Conservation (phyloP, 2,797 vertebrate genomes). For the Cirrhinus molitorella region DNA sequence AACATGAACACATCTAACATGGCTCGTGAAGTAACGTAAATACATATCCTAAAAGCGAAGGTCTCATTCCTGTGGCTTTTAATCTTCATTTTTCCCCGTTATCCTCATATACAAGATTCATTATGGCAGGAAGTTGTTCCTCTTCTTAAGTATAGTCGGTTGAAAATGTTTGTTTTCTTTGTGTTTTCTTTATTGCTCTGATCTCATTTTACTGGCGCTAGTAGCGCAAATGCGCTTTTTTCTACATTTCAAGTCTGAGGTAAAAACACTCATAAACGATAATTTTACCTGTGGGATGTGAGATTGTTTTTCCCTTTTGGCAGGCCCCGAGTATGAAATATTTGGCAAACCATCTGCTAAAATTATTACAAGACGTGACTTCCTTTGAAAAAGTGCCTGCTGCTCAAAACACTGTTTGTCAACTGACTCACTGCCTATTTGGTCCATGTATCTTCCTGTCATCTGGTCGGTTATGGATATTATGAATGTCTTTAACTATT, state of each 20-base stretch:
- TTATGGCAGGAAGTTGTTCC: slow-evolving; percentile 69
- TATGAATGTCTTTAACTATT: slow-evolving; percentile 59
- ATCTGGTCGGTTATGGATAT: slow-evolving; percentile 65
- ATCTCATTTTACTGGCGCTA: slow-evolving; percentile 77
- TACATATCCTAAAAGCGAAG: not conserved
- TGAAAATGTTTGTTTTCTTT: slow-evolving; percentile 68
- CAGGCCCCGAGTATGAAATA: slow-evolving; percentile 84
- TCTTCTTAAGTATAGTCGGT: slow-evolving; percentile 68
- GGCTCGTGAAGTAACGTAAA: not conserved
- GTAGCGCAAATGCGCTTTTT: slow-evolving; percentile 82
- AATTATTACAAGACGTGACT: slow-evolving; percentile 72
- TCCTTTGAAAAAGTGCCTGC: slow-evolving; percentile 72
- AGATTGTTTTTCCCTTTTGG: slow-evolving; percentile 89
- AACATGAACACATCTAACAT: not conserved
- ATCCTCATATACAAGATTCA: slow-evolving; percentile 64
- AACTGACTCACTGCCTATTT: slow-evolving; percentile 64
- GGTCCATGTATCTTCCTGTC: slow-evolving; percentile 56
- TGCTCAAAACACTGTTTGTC: slow-evolving; percentile 69
- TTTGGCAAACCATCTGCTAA: slow-evolving; percentile 83
- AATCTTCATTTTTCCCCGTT: slow-evolving; percentile 64
- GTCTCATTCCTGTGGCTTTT: slow-evolving; percentile 60
- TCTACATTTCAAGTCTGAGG: slow-evolving; percentile 87
- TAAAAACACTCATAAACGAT: slow-evolving; percentile 93
- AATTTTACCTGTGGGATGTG: slow-evolving; percentile 87
- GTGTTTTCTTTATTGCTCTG: slow-evolving; percentile 75